Percentiles rank a stretch among this genome's conserved stretches.
phyloP scores from a whole-genome alignment of 1,140 invertebrate species.

The Polypedilum pembai region DNA sequence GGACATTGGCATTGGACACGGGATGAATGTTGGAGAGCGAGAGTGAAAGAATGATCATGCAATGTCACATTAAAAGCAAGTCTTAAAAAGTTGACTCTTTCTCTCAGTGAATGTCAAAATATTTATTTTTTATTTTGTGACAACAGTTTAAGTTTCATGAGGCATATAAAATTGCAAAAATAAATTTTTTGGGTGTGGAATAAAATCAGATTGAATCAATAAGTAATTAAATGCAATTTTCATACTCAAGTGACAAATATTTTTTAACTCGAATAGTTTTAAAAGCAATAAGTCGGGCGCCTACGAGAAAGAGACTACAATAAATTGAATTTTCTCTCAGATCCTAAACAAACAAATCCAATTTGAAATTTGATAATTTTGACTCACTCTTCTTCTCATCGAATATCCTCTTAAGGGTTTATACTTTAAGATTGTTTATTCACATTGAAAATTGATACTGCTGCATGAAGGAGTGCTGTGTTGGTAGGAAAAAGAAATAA shows the following conservation, averaged over 20 bases:
- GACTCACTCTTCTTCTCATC: too few relatives aligned
- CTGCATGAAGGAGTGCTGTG: not conserved
- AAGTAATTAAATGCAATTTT: too few relatives aligned
- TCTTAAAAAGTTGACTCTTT: too few relatives aligned
- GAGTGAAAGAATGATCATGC: constrained; percentile 3
- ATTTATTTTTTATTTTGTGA: too few relatives aligned
- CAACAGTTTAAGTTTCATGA: too few relatives aligned
- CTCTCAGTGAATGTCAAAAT: too few relatives aligned
- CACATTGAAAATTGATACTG: not conserved
- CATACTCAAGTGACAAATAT: too few relatives aligned
- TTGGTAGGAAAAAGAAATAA: not conserved
- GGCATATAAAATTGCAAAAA: too few relatives aligned
- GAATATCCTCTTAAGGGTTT: constrained; percentile 10
- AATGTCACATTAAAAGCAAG: not conserved
- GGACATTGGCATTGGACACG: not conserved
- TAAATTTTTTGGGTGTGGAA: too few relatives aligned
- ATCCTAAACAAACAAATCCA: not conserved
- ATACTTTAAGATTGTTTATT: not conserved
- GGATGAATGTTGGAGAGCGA: not conserved
- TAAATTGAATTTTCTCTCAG: not conserved
- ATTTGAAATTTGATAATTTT: constrained; percentile 1
- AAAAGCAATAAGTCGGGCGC: too few relatives aligned
- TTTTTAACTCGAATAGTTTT: too few relatives aligned
- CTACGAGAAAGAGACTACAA: not conserved
- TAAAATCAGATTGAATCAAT: too few relatives aligned